These are phyloP conservation scores for Candoia aspera DNA, from an alignment of 2,113 vertebrate genomes.

Conservation along the genomic window DNA sequence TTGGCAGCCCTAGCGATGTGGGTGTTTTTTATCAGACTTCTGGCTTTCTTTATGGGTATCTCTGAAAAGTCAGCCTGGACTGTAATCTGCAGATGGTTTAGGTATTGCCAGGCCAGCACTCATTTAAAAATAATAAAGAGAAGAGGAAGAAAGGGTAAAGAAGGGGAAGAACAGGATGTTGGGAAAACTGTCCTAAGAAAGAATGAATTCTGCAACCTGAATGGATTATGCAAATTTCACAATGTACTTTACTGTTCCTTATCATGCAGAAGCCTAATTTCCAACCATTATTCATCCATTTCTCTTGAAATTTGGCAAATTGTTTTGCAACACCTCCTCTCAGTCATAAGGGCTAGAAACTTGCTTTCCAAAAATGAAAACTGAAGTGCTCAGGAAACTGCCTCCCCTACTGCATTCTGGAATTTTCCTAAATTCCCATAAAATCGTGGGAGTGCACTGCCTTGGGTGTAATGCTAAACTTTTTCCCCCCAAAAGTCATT, in stretches of 20 bases:
- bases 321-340: neutral
- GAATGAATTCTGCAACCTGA: neutral
- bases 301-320: neutral
- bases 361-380: neutral
- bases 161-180: neutral
- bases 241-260: neutral
- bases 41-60: neutral
- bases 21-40: neutral
- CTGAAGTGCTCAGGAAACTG: neutral
- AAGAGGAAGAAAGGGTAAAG: too few relatives aligned
- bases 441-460: neutral
- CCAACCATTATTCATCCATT: neutral
- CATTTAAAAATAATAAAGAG: neutral
- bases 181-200: neutral
- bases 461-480: neutral
- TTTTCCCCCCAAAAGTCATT: neutral
- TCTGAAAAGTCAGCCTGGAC: neutral
- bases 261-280: neutral
- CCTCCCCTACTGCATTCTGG: neutral
- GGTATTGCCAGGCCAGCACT: neutral
- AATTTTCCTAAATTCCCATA: neutral
- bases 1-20: neutral
- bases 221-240: neutral
- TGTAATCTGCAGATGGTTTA: neutral
- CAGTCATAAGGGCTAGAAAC: neutral